Base-by-base conservation (phyloP, 2,888 invertebrate genomes). In the Abrostola tripartita region DNA sequence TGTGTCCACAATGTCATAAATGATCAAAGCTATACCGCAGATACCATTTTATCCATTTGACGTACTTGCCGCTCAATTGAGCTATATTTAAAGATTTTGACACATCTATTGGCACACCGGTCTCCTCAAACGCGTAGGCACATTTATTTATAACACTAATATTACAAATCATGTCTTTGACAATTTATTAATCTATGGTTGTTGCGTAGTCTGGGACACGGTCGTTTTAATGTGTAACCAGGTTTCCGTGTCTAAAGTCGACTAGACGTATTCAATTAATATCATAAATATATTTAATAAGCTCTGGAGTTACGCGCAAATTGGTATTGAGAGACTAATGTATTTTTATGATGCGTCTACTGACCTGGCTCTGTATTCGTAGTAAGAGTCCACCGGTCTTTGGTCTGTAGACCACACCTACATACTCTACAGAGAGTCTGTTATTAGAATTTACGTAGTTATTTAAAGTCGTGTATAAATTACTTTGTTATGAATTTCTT, bases 221-320 rank as follows among this genome's bases (percentile, higher is more conserved):
- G 59, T 35, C 62, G 49, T 61, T 73, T 67, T 63, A 61, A 76
- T 58, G 61, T 63, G 44, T 68, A 68, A 72, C 72, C 72, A 63
- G 65, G 57, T 71, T 75, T 76, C 71, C 76, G 76, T 37, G 38
- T 71, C 52, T 53, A 61, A 68, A 76, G 44, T 53, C 41, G 76
- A 68, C 55, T 55, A 61, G 67, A 74, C 67, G n/a, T 60, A 49
- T 71, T 52, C 64, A 62, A 74, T 68, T 71, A 65, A 65, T 76
- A 52, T 61, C 40, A 50, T 58, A 50, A 68, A 76, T 76, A 51
- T 52, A 74, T 71, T 64, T 71, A 61, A 67, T 75, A 74, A 66
- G 4, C 35, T 59, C 44, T 51, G 55, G 63, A 53, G 60, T 75
- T 58, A 37, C 42, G 58, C 62, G 63, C 37, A 42, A 24, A 24